Conservation (phyloP, 2,888 invertebrate species). For the Penaeus monodon region DNA sequence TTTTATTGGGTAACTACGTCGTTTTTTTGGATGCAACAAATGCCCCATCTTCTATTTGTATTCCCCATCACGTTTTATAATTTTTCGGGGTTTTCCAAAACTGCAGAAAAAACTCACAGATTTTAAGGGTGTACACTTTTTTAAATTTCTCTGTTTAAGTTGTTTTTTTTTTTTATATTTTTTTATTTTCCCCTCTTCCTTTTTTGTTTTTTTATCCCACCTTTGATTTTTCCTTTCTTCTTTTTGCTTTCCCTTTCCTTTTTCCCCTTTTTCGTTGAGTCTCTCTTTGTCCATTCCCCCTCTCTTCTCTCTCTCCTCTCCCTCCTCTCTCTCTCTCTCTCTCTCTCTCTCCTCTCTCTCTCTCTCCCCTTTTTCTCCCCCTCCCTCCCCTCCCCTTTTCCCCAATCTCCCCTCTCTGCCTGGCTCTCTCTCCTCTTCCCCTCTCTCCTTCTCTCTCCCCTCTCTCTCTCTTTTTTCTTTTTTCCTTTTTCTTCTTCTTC, state of each 20-base stretch:
- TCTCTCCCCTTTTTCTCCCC: not conserved
- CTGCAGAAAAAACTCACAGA: no score
- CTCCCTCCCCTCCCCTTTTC: fast-evolving
- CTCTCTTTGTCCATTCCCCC: not conserved
- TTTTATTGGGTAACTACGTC: no score
- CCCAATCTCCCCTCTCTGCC: not conserved
- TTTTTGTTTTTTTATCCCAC: not conserved
- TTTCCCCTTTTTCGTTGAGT: not conserved
- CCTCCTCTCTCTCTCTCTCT: not conserved
- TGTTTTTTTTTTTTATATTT: not conserved
- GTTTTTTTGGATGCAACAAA: no score
- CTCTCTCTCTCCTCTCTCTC: not conserved
- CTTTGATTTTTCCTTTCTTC: not conserved
- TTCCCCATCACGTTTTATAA: no score
- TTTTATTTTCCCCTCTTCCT: not conserved
- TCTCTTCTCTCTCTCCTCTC: not conserved
- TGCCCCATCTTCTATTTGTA: no score
- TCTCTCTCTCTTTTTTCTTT: not conserved
- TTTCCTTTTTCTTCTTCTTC: not conserved
- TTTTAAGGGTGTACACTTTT: no score
- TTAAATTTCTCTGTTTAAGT: not conserved
- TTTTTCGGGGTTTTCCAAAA: no score
- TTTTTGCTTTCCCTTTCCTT: not conserved
- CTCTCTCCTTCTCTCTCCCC: not conserved
- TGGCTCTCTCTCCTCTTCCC: not conserved